Base-by-base conservation (phyloP, 2,113 vertebrate genomes). In the Indri indri region DNA sequence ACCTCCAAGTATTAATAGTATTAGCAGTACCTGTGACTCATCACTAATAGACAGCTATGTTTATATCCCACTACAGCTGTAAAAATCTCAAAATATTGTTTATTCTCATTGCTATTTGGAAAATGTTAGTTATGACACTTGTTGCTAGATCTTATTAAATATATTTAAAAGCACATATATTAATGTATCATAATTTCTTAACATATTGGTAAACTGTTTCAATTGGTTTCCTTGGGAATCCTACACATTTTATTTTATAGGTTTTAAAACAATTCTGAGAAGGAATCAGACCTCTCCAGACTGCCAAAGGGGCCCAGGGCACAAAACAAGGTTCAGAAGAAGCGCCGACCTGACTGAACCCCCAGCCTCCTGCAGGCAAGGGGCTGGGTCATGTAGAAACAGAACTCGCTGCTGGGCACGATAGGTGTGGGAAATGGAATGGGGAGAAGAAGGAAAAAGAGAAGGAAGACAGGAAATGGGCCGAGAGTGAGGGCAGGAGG, bases 241-340 rank as follows among this genome's bases (percentile, higher is more conserved):
- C 30, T 71, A 40, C 47, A 25, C 13, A 45, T 74, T 45, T 45
- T 30, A 45, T 37, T 52, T 86, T 22, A 50, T 25, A 9, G 32
- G 25, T 52, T 81, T 96, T 87, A 83, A 81, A 90, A 63, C 50
- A 82, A 86, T 79, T 91, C 83, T 88, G 63, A 88, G 42, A 57
- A 70, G 17, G 42, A 80, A 91, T 82, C 73, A 47, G 42, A n/a
- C 45, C 32, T 18, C 50, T 90, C 6, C 66, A 47, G 34, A 77
- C 47, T 54, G 40, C 79, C 68, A 50, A 25, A 73, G 42, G 52
- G 50, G 8, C 18, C 52, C 52, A 10, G 30, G 34, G 34, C 27
- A 86, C 80, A 88, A 57, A 81, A 40, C 23, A 32, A 71, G 27
- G 8, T 50, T 45, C n/a, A 18, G 79, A 23, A 63, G 4, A 23